Evolutionary conservation across 2,113 vertebrate genomes (phyloP).

Genomic region (Coptodon rendalli): DNA sequence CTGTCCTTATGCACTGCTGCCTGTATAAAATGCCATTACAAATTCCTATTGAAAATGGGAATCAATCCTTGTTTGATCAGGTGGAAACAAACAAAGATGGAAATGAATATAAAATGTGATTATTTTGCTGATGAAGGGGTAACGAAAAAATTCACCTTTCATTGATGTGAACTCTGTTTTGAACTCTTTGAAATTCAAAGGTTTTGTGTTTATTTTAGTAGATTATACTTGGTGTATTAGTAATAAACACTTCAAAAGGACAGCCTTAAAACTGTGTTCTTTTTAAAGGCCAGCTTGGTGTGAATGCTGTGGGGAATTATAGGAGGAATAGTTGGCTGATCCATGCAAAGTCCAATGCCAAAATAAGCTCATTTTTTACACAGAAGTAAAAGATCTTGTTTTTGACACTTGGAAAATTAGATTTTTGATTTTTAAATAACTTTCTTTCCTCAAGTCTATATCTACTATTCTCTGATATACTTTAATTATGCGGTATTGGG

Average conservation of each 20-base stretch:
- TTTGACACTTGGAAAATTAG: not conserved
- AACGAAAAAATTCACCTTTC: not conserved
- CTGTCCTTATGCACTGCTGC: not conserved
- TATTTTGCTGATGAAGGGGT: not conserved
- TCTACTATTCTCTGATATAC: not conserved
- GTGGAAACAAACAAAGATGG: not conserved
- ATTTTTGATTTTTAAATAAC: not conserved
- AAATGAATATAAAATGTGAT: not conserved
- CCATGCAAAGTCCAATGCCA: not conserved
- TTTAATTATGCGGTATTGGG: not conserved
- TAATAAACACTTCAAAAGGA: not conserved
- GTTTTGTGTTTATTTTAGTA: not conserved
- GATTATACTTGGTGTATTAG: not conserved
- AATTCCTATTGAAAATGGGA: constrained; percentile 2
- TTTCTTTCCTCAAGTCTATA: not conserved
- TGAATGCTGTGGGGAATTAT: not conserved
- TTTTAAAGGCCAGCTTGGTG: not conserved
- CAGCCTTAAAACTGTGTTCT: not conserved
- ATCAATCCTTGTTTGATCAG: constrained; percentile 1
- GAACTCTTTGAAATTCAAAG: not conserved
- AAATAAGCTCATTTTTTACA: not conserved
- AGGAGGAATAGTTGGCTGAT: not conserved
- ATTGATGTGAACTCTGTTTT: not conserved
- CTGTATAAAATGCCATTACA: not conserved
- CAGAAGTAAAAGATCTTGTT: not conserved